Base-by-base conservation (phyloP, 2,888 invertebrate species). In the Drosophila borborema region DNA sequence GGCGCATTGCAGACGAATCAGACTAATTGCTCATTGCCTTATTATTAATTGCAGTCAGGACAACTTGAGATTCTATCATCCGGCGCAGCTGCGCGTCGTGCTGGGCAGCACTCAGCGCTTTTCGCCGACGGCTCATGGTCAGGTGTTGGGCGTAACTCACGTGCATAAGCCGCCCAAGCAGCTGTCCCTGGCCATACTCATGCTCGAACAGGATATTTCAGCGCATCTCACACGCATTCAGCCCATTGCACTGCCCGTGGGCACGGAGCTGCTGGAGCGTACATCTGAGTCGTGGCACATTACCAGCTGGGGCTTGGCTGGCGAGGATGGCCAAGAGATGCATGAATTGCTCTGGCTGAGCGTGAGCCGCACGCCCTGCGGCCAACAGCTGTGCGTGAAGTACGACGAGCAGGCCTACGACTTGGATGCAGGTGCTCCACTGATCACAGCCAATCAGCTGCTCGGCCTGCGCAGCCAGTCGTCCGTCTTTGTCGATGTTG, bases 201-300 rank as follows among this genome's bases (percentile, higher is more conserved):
- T 92, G 85, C 74, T 92, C 61, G 90, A 85, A 2, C 86, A 78
- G 46, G 91, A 92, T 64, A 81, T 92, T 45, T 83, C 91, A 1
- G 36, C 53, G 8, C 61, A 78, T 8, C 88, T 83, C 63, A 46
- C 71, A 0, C 67, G 64, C 14, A 81, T 92, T 3, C 85, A 88
- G 64, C 86, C 91, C 9, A 83, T 92, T 23, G 59, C 80, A 0
- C 28, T 91, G 41, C 78, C 81, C 0, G 28, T 53, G 6, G 54
- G 48, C 16, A 18, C 6, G 4, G 28, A 46, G 38, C 51, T 20
- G 0, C 34, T 45, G 20, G 46, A 49, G 3, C 1, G 14, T 23
- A 18, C 49, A 38, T 5, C 6, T 3, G 55, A 55, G 55, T 6
- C 68, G 2, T 70, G 64, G 41, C 69, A 76, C 31, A 58, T 89